Evolutionary conservation across 2,888 invertebrate species (phyloP).

Genomic region (Melieria crassipennis): DNA sequence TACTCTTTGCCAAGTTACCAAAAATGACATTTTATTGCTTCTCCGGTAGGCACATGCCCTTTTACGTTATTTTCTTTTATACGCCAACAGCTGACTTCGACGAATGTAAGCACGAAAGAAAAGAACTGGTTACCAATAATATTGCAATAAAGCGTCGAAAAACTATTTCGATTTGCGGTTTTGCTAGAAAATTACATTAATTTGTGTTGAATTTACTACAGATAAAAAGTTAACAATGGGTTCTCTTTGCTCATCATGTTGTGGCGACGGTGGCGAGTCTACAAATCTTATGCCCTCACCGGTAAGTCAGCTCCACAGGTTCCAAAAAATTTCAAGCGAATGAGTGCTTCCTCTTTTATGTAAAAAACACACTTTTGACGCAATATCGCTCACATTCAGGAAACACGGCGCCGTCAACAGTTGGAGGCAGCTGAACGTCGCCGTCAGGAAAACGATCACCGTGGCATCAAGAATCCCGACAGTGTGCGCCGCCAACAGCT

Average conservation of each 20-base stretch:
- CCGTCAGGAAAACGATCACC: constrained; percentile 69
- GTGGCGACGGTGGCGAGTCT: constrained; percentile 56
- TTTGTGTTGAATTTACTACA: neutral
- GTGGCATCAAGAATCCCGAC: constrained; percentile 75
- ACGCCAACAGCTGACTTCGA: neutral
- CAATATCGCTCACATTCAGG: constrained; percentile 63
- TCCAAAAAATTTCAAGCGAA: too few species aligned
- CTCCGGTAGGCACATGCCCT: too few species aligned
- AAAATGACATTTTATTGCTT: too few species aligned
- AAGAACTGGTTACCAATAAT: neutral
- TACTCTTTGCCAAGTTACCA: too few species aligned
- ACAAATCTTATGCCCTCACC: constrained; percentile 60
- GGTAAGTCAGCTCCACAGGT: constrained; percentile 41
- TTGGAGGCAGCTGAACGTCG: constrained; percentile 76
- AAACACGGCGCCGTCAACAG: constrained; percentile 73
- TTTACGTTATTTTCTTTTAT: neutral
- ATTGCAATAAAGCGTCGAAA: neutral
- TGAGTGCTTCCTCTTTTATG: too few species aligned
- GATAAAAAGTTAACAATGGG: constrained; percentile 50
- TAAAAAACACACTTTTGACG: too few species aligned
- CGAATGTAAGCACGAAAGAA: neutral
- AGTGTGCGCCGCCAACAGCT: constrained; percentile 71
- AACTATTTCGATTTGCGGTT: neutral
- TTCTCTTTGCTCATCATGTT: constrained; percentile 53
- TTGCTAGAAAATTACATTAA: neutral